Base-by-base conservation (phyloP, 2,113 vertebrate species). In the Vulpes vulpes region DNA sequence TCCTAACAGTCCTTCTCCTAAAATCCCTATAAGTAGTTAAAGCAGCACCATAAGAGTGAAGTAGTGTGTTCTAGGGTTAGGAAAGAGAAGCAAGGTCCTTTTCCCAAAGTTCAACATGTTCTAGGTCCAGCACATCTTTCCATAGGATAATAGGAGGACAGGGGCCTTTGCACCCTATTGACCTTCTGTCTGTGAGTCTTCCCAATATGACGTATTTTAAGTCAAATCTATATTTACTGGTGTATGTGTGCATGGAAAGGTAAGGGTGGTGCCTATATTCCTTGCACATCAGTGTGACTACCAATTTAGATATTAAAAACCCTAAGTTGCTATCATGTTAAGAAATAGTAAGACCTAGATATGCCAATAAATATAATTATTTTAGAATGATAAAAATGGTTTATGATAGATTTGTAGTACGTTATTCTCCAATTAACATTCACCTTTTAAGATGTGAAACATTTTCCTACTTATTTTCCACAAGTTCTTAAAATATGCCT, bases 381-480 rank as follows among this genome's bases (percentile, higher is more conserved):
- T 84, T 84, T 16, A 8, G 27, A 90, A 65, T 7, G 73, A 95
- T 25, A 65, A 76, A 35, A 25, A 43, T 49, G 59, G 38, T 57
- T 76, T 11, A 9, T 35, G 27, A 59, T 57, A 65, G n/a, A 78
- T 57, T 51, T 95, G 30, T 85, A 49, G 5, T 59, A 59, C 85
- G 78, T 95, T 84, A 11, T 78, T 95, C 32, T 60, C 38, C 30
- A 69, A 60, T 35, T 76, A 76, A 11, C 51, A 67, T 49, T 78
- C 30, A 91, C 10, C 59, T 85, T 95, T 84, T 91, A 9, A 95
- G 78, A 51, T 78, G 71, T 79, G 88, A 84, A 95, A 35, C 22
- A 4, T 43, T 95, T 32, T 65, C n/a, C 27, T 90, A 78, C 51
- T 59, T 59, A 16, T 91, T 65, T 90, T 76, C 20, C 11, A 43